A percentile compares a stretch with the other conserved stretches of the same genome.
These are phyloP conservation scores for Eupeodes latifasciatus DNA, from an alignment of 2,888 invertebrate species.

Conservation along the genomic window DNA sequence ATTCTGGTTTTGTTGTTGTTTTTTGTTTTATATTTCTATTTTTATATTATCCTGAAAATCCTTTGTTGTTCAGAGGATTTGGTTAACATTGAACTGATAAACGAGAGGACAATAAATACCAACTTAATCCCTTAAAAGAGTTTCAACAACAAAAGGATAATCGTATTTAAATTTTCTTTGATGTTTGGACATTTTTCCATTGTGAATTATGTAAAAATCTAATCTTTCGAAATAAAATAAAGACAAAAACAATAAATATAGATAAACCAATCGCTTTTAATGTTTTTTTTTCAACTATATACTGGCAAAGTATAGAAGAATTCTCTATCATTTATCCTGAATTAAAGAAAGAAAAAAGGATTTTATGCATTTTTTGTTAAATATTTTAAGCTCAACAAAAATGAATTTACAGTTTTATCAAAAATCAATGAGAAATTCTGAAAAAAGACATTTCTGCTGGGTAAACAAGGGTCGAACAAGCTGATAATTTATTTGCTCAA, in stretches of 20 bases:
- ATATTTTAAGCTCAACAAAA: not conserved
- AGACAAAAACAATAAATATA: not conserved
- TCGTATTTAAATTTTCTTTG: conserved; percentile 52
- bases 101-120: conserved; percentile 61
- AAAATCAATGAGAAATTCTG: conserved; percentile 3
- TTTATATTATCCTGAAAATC: conserved; percentile 37
- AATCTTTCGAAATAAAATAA: not conserved
- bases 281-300: not conserved
- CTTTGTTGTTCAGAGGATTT: conserved; percentile 35
- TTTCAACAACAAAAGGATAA: conserved; percentile 52
- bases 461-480: not conserved
- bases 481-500: not conserved
- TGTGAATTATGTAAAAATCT: conserved; percentile 27
- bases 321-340: not conserved
- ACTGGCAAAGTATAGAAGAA: not conserved
- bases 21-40: conserved; percentile 5
- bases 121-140: conserved; percentile 59
- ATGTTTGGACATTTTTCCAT: conserved; percentile 46
- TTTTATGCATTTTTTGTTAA: not conserved
- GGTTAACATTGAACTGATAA: conserved; percentile 63
- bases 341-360: not conserved
- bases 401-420: not conserved
- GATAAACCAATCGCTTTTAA: conserved; percentile 22
- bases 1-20: conserved; percentile 7
- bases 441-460: conserved; percentile 3